Conservation (phyloP, 2,797 vertebrate genomes). For the Characodon lateralis region DNA sequence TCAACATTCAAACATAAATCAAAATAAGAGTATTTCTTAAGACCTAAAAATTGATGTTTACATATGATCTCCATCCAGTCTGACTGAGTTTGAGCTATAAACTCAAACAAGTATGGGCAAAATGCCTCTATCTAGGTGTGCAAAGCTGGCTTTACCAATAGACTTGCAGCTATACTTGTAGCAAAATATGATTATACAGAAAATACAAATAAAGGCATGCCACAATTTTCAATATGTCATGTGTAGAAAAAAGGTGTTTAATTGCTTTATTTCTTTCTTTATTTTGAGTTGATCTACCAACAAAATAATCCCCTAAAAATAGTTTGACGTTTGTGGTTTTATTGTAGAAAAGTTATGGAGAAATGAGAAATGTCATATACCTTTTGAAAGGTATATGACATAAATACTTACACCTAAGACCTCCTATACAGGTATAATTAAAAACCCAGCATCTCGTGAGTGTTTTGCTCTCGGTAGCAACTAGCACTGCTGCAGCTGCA, state of each 20-base stretch:
- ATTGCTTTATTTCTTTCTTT: not conserved
- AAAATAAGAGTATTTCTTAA: no score
- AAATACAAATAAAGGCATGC: no score
- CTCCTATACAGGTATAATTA: not conserved
- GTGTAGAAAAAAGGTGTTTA: not conserved
- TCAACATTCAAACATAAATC: not conserved
- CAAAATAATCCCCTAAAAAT: not conserved
- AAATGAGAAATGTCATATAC: no score
- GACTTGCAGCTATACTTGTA: not conserved
- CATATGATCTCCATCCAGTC: no score
- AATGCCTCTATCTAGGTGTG: not conserved
- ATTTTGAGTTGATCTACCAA: not conserved
- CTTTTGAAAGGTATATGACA: not conserved
- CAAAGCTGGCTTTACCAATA: not conserved
- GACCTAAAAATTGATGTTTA: no score
- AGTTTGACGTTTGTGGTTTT: no score
- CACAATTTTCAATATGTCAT: no score
- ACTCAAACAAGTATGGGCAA: not conserved
- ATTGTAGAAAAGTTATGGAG: no score
- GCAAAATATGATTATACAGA: not conserved
- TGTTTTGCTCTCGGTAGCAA: not conserved
- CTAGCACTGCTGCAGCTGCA: not conserved
- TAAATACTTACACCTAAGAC: not conserved
- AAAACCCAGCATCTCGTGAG: not conserved
- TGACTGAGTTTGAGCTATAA: not conserved